Conservation (phyloP, 2,888 invertebrate species). For the Macrosiphum euphorbiae region DNA sequence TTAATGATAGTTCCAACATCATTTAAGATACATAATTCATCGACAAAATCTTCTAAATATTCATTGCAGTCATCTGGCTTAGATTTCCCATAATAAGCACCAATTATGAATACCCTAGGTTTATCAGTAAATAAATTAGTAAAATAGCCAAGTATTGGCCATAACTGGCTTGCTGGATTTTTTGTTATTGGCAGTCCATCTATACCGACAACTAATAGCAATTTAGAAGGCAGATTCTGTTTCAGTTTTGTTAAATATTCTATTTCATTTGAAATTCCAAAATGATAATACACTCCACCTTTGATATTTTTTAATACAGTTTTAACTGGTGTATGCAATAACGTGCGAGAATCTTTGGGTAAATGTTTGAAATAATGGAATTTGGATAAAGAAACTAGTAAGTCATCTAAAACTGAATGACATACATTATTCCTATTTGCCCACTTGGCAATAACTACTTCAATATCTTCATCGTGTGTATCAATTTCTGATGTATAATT, state of each 20-base stretch:
- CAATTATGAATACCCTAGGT: conserved; percentile 45
- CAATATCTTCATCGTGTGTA: too few species aligned
- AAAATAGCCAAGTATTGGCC: conserved; percentile 47
- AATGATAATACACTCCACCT: conserved; percentile 22
- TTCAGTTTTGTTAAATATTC: neutral
- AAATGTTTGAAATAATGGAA: neutral
- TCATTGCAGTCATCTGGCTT: conserved; percentile 50
- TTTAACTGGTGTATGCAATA: conserved; percentile 31
- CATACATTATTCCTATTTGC: too few species aligned
- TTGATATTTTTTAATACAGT: too few species aligned
- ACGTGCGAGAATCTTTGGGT: conserved; percentile 1
- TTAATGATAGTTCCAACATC: neutral
- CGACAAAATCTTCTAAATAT: conserved; percentile 25
- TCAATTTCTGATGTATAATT: too few species aligned
- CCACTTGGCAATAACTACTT: too few species aligned
- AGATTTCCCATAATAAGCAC: conserved; percentile 13
- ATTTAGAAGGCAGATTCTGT: neutral
- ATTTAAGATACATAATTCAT: conserved; percentile 13
- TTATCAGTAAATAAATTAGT: neutral
- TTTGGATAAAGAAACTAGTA: too few species aligned
- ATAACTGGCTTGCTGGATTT: conserved; percentile 34
- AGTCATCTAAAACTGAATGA: too few species aligned
- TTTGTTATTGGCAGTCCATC: conserved; percentile 41
- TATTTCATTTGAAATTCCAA: conserved; percentile 31
- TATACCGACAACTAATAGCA: conserved; percentile 6